These are phyloP conservation scores for Tachysurus fulvidraco DNA, from an alignment of 2,113 vertebrate species.

Conservation along the genomic window DNA sequence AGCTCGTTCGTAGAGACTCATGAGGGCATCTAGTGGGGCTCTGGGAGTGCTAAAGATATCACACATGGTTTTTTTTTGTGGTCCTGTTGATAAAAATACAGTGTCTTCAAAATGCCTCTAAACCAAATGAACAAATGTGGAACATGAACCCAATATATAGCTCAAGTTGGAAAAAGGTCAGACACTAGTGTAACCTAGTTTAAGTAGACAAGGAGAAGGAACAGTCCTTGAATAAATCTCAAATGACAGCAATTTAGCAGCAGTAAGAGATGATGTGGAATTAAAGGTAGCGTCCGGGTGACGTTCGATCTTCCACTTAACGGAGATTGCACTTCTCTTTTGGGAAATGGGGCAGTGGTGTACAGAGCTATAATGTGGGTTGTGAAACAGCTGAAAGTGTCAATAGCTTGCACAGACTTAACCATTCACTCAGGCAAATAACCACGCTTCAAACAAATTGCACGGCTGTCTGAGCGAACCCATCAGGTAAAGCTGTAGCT, in stretches of 20 bases:
- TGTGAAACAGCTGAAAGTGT: neutral
- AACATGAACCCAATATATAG: conserved; percentile 39
- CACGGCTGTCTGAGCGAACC: neutral
- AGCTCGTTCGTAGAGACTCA: neutral
- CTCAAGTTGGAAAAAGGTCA: conserved; percentile 42
- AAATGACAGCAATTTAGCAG: neutral
- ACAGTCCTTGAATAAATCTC: neutral
- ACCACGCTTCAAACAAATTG: neutral
- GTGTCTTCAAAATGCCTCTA: conserved; percentile 8
- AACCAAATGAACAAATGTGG: conserved; percentile 45
- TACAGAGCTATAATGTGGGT: neutral
- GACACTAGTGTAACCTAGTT: conserved; percentile 57
- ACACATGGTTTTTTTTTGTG: conserved; percentile 30
- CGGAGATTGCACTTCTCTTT: neutral
- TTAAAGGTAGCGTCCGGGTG: neutral
- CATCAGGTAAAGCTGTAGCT: neutral
- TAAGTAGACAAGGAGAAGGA: conserved; percentile 40
- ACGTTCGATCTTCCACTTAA: neutral
- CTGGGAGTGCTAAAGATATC: neutral
- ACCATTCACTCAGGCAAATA: neutral
- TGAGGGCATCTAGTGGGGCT: neutral
- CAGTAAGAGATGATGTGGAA: neutral
- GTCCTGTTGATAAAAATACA: conserved; percentile 47
- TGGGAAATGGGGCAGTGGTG: neutral
- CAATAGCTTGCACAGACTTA: too few species aligned